A percentile compares a stretch with the other conserved stretches of the same genome.
Evolutionary conservation across 2,113 vertebrate species (phyloP).

Genomic region (Oenanthe melanoleuca): DNA sequence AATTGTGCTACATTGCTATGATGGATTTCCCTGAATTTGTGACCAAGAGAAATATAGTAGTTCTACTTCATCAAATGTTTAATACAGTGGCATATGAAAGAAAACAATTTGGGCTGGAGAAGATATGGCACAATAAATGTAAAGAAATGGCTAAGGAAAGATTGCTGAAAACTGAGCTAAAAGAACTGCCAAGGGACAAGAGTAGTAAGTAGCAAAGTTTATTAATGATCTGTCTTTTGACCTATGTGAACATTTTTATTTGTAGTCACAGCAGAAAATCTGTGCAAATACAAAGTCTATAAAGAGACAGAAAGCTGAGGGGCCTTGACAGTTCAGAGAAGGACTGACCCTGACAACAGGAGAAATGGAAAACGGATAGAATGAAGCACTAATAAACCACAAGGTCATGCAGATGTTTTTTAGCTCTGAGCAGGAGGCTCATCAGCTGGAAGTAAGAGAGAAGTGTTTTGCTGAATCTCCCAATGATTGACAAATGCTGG

Average conservation of each 20-base stretch:
- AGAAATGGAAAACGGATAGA: slow-evolving; percentile 24
- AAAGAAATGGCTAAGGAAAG: background rate
- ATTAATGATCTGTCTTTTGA: background rate
- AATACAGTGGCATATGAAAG: background rate
- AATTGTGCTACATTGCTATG: background rate
- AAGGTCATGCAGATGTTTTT: slow-evolving; percentile 65
- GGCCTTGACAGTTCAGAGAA: slow-evolving; percentile 46
- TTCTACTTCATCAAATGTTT: background rate
- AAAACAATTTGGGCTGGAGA: background rate
- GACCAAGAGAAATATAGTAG: background rate
- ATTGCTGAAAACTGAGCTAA: background rate
- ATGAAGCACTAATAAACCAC: slow-evolving; percentile 55
- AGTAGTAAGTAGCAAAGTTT: background rate
- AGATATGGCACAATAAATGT: background rate
- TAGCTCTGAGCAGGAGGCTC: background rate
- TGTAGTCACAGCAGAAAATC: background rate
- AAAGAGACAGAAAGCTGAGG: slow-evolving; percentile 2
- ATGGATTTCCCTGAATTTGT: background rate
- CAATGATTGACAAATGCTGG: slow-evolving; percentile 23
- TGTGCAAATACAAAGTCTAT: background rate
- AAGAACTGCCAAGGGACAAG: background rate
- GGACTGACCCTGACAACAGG: slow-evolving; percentile 39
- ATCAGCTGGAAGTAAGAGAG: slow-evolving; percentile 40
- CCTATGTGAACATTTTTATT: background rate
- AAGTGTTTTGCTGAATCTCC: slow-evolving; percentile 45